A percentile compares a stretch with the other conserved stretches of the same genome.
Conservation (phyloP, 2,797 vertebrate genomes). For the Huso huso region DNA sequence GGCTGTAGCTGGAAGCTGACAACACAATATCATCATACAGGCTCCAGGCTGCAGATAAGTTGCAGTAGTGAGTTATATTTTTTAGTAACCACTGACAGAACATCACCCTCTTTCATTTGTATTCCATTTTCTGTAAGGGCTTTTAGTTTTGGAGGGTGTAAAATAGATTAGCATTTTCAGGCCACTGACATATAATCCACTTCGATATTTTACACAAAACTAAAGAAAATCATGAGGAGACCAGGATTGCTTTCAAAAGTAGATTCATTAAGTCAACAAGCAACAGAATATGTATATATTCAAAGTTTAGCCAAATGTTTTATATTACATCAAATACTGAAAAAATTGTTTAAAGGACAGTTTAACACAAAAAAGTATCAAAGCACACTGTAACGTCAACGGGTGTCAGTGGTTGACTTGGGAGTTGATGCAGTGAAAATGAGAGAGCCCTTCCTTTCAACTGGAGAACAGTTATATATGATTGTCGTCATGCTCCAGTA, state of each 20-base stretch:
- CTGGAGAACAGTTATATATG: conserved; percentile 58
- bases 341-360: conserved; percentile 38
- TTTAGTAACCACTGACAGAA: too few species aligned
- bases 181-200: too few species aligned
- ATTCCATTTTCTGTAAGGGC: too few species aligned
- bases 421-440: conserved; percentile 47
- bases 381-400: conserved; percentile 39
- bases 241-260: conserved; percentile 13
- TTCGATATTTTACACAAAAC: background rate
- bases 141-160: too few species aligned
- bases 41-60: too few species aligned
- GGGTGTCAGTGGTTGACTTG: conserved; percentile 35
- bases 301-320: conserved; percentile 44
- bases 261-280: conserved; percentile 31
- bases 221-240: conserved; percentile 7
- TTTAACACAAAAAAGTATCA: conserved; percentile 36
- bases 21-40: too few species aligned
- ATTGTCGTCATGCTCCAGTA: conserved; percentile 63
- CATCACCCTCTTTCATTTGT: too few species aligned
- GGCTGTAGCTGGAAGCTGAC: too few species aligned
- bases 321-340: conserved; percentile 44
- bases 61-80: too few species aligned
- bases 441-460: conserved; percentile 66
- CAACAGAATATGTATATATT: conserved; percentile 46
- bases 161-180: too few species aligned